Percentiles rank a stretch among this genome's conserved stretches.
Evolutionary conservation across 2,888 invertebrate genomes (phyloP).

Genomic region (Blera fallax): DNA sequence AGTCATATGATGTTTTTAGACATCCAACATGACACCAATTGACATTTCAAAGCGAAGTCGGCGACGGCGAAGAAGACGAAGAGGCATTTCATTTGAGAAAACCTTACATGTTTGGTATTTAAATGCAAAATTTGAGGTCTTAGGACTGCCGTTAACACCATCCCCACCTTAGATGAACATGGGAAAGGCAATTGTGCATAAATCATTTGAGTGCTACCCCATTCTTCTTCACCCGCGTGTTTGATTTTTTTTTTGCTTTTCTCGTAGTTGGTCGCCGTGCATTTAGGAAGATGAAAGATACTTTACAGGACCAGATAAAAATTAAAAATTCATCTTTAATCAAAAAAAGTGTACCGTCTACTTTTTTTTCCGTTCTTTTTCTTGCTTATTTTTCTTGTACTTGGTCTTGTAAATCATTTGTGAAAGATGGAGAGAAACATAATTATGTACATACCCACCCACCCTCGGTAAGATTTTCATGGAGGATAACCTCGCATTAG

Average conservation of each 20-base stretch:
- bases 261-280: slow-evolving; percentile 39
- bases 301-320: slow-evolving; percentile 67
- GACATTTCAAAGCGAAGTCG: slow-evolving; percentile 26
- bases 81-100: slow-evolving; percentile 1
- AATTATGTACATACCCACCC: slow-evolving; percentile 53
- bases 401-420: slow-evolving; percentile 67
- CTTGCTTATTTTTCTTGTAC: slow-evolving; percentile 37
- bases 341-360: slow-evolving; percentile 50
- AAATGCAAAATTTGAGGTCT: slow-evolving; percentile 10
- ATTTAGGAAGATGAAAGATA: slow-evolving; percentile 69
- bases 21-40: slow-evolving; percentile 58
- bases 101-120: slow-evolving; percentile 5
- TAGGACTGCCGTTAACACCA: not conserved
- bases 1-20: slow-evolving; percentile 51
- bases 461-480: slow-evolving; percentile 49
- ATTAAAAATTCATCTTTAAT: slow-evolving; percentile 72
- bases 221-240: slow-evolving; percentile 19
- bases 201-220: slow-evolving; percentile 53
- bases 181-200: slow-evolving; percentile 44
- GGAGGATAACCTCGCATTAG: slow-evolving; percentile 69
- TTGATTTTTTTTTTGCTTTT: slow-evolving; percentile 40
- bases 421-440: slow-evolving; percentile 51
- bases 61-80: not conserved
- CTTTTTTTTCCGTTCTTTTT: not conserved
- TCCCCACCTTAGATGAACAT: slow-evolving; percentile 3